These are phyloP conservation scores for Frankliniella fusca DNA, from an alignment of 2,888 invertebrate genomes.

Conservation along the genomic window DNA sequence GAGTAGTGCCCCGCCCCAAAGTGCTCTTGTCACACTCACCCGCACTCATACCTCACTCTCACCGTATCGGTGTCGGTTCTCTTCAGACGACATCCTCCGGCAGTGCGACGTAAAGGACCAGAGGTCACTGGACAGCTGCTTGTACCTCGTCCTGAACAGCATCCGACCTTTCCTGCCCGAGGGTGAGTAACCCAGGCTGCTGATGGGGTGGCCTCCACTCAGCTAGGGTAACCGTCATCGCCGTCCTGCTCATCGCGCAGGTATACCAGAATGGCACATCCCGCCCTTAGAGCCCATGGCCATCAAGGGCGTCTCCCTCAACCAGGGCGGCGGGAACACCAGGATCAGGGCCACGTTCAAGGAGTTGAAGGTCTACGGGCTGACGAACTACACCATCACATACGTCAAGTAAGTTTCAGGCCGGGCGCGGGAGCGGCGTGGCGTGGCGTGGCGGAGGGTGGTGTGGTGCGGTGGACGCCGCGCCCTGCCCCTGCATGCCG, in stretches of 20 bases:
- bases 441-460: neutral
- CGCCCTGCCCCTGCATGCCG: too few relatives aligned
- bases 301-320: conserved; percentile 10
- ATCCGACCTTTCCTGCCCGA: neutral
- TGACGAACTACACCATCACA: conserved; percentile 19
- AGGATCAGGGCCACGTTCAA: conserved; percentile 12
- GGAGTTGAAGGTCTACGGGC: neutral
- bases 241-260: neutral
- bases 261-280: conserved; percentile 4
- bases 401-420: neutral
- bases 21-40: neutral
- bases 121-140: neutral
- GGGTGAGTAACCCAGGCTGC: neutral
- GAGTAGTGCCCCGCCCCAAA: too few relatives aligned
- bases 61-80: neutral
- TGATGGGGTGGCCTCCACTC: too few relatives aligned
- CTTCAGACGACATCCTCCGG: neutral
- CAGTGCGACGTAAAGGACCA: neutral
- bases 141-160: conserved; percentile 8
- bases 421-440: neutral
- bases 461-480: neutral
- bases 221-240: neutral
- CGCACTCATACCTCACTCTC: too few relatives aligned
- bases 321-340: conserved; percentile 25
- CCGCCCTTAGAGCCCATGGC: neutral